These are phyloP conservation scores for Diorhabda sublineata DNA, from an alignment of 1,140 invertebrate species.

Conservation along the genomic window DNA sequence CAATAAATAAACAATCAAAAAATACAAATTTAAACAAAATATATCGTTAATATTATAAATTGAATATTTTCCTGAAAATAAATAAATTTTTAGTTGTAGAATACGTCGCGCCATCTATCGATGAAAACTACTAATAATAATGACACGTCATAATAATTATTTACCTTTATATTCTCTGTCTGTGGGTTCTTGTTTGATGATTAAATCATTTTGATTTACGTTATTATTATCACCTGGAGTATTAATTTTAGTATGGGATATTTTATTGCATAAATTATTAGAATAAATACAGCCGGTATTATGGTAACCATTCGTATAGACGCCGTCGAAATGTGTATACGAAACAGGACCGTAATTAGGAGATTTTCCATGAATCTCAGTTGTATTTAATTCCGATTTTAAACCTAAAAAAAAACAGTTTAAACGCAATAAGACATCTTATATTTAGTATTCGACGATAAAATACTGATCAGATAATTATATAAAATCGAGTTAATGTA, in stretches of 20 bases:
- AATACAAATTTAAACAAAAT: no score
- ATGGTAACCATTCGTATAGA: slow-evolving; percentile 37
- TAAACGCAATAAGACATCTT: not conserved
- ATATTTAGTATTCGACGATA: no score
- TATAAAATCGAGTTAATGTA: not conserved
- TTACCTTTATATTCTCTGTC: slow-evolving; percentile 42
- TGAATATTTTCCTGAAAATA: no score
- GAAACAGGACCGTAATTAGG: slow-evolving; percentile 25
- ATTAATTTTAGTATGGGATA: not conserved
- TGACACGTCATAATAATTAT: slow-evolving; percentile 12
- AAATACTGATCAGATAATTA: not conserved
- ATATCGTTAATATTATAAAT: no score
- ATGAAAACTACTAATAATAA: no score
- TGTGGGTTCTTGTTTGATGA: slow-evolving; percentile 44
- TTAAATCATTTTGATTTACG: slow-evolving; percentile 11
- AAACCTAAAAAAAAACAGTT: slow-evolving; percentile 30
- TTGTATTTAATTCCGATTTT: slow-evolving; percentile 35
- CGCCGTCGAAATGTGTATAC: slow-evolving; percentile 36
- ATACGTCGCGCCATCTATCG: no score
- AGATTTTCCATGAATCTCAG: slow-evolving; percentile 33
- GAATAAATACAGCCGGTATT: slow-evolving; percentile 41
- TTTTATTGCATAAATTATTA: slow-evolving; percentile 35
- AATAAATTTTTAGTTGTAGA: no score
- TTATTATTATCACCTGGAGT: no score
- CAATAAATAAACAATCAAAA: not conserved